These are phyloP conservation scores for Aphaenogaster floridana DNA, from an alignment of 1,140 invertebrate genomes.

Conservation along the genomic window DNA sequence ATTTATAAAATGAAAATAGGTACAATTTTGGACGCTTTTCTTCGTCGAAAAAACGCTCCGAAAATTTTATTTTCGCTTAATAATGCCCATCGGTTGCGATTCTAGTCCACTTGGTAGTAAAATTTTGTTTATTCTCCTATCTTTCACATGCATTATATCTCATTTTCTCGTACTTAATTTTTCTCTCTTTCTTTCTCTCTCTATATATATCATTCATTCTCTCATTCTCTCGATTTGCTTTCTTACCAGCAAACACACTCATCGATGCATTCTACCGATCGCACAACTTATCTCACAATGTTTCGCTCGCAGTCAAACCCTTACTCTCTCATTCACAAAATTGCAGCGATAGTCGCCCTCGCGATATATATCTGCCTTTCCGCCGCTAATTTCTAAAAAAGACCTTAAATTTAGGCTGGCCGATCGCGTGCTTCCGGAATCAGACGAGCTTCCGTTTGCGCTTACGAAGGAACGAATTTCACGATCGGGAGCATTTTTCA, in stretches of 20 bases:
- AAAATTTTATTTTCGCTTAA: slow-evolving; percentile 84
- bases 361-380: slow-evolving; percentile 75
- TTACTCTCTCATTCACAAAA: slow-evolving; percentile 68
- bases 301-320: slow-evolving; percentile 56
- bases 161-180: slow-evolving; percentile 61
- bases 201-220: slow-evolving; percentile 46
- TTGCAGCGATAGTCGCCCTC: slow-evolving; percentile 75
- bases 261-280: slow-evolving; percentile 45
- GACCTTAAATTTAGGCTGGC: slow-evolving; percentile 74
- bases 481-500: slow-evolving; percentile 44
- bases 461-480: slow-evolving; percentile 70
- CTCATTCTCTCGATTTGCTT: slow-evolving; percentile 31
- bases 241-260: not conserved
- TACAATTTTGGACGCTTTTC: slow-evolving; percentile 87
- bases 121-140: slow-evolving; percentile 83
- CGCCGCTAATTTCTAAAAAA: slow-evolving; percentile 71
- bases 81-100: slow-evolving; percentile 88
- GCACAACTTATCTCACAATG: slow-evolving; percentile 71
- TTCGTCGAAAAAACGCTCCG: slow-evolving; percentile 86
- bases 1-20: slow-evolving; percentile 88
- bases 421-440: slow-evolving; percentile 76
- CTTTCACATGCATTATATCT: slow-evolving; percentile 65
- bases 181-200: slow-evolving; percentile 60
- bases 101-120: slow-evolving; percentile 87
- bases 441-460: slow-evolving; percentile 72